Base-by-base conservation (phyloP, 1,140 invertebrate species). In the Apolygus lucorum region DNA sequence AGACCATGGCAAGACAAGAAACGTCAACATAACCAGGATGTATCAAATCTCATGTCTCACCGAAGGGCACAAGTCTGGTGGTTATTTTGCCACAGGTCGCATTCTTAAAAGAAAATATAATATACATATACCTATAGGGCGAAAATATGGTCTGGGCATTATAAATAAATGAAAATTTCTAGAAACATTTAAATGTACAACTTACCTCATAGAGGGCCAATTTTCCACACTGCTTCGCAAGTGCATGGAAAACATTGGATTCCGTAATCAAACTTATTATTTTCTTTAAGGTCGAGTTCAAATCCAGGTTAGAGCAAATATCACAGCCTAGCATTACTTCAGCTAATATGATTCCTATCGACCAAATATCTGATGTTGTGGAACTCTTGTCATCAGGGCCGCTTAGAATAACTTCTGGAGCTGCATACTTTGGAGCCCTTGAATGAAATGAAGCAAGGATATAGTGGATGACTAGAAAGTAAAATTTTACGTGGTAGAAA, bases 291-390 rank as follows among this genome's bases (percentile, higher is more conserved):
- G 54, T 59, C 4, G 13, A 17, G 2, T 59, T 59, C 22, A 59
- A 59, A 11, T 59, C 54, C 4, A 90, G 79, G 70, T 84, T 85
- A 27, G 81, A 77, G 89, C 90, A 92, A 13, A 93, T 78, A 27
- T 84, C 81, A 74, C 79, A 74, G 73, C 80, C 74, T 63, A 92
- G 78, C 73, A 88, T 79, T 14, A 92, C 77, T 80, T 97, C 93
- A 1, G 90, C 81, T 28, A 96, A 76, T 52, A 98, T 88, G 26
- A 98, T 88, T 59, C 92, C 95, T 68, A 96, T 79, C 1, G 92
- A 90, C 95, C 95, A 98, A 4, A 93, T 84, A 81, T 98, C 95
- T 52, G 86, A 86, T 80, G 93, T 90, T 1, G 84, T 82, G 1
- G 59, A 64, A 29, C 54, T 64, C 27, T 67, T 72, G 69, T 25